phyloP scores from a whole-genome alignment of 2,888 invertebrate species.

The Sarcophaga rosellei region DNA sequence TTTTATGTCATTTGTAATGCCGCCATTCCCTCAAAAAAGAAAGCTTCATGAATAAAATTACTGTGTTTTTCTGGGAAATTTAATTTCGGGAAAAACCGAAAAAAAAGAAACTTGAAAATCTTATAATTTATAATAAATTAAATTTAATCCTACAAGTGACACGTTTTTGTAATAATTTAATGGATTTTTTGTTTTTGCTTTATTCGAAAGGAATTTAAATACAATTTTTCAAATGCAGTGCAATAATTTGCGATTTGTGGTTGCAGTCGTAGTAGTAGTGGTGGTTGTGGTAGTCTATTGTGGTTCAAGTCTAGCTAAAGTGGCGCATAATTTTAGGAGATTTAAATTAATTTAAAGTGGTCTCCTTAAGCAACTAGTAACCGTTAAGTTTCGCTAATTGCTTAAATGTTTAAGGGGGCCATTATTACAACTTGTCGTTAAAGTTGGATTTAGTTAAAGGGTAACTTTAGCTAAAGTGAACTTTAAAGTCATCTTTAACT shows the following conservation, averaged over 20 bases:
- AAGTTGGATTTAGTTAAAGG: no score
- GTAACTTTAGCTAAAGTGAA: no score
- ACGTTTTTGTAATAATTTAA: not conserved
- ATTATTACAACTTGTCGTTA: no score
- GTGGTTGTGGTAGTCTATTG: not conserved
- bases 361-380: no score
- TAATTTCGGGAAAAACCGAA: not conserved
- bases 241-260: not conserved
- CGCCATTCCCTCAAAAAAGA: slow-evolving; percentile 1
- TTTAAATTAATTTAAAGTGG: slow-evolving; percentile 3
- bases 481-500: no score
- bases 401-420: no score
- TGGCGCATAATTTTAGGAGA: slow-evolving; percentile 4
- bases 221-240: not conserved
- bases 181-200: not conserved
- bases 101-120: not conserved
- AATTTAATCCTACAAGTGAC: slow-evolving; percentile 33
- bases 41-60: slow-evolving; percentile 27
- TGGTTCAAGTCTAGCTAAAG: not conserved
- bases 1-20: slow-evolving; percentile 14
- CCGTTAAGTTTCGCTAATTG: no score
- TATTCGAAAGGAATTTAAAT: not conserved
- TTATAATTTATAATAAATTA: slow-evolving; percentile 42
- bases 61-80: not conserved
- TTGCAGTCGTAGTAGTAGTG: not conserved